Evolutionary conservation across 2,888 invertebrate species (phyloP).

Genomic region (Deilephila porcellus): DNA sequence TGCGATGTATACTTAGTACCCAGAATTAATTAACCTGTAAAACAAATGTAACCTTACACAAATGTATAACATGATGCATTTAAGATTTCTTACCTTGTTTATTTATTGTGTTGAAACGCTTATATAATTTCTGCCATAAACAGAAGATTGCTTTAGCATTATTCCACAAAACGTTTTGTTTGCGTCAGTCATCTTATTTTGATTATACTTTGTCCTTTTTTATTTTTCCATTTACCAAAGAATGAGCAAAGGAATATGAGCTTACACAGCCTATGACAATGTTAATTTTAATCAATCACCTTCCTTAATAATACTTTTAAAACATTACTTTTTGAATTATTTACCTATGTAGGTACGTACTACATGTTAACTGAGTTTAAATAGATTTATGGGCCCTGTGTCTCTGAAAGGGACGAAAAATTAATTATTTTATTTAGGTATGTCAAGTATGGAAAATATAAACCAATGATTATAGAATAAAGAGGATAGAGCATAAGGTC

Average conservation of each 20-base stretch:
- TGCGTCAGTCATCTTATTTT: slow-evolving; percentile 35
- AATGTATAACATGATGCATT: not conserved
- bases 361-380: too few relatives aligned
- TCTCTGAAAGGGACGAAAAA: too few relatives aligned
- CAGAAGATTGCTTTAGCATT: not conserved
- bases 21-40: slow-evolving; percentile 6
- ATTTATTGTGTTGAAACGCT: not conserved
- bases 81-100: slow-evolving; percentile 8
- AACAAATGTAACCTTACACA: not conserved
- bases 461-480: too few relatives aligned
- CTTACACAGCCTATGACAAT: not conserved
- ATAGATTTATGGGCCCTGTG: too few relatives aligned
- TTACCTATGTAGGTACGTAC: too few relatives aligned
- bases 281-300: too few relatives aligned
- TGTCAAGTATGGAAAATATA: too few relatives aligned
- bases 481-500: too few relatives aligned
- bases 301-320: too few relatives aligned
- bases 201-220: not conserved
- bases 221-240: not conserved
- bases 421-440: too few relatives aligned
- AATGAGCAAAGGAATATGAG: not conserved
- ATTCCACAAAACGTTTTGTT: slow-evolving; percentile 37
- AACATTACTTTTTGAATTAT: too few relatives aligned
- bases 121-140: not conserved
- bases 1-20: not conserved